phyloP scores from a whole-genome alignment of 2,888 invertebrate genomes.

The Glyphotaelius pellucidus region DNA sequence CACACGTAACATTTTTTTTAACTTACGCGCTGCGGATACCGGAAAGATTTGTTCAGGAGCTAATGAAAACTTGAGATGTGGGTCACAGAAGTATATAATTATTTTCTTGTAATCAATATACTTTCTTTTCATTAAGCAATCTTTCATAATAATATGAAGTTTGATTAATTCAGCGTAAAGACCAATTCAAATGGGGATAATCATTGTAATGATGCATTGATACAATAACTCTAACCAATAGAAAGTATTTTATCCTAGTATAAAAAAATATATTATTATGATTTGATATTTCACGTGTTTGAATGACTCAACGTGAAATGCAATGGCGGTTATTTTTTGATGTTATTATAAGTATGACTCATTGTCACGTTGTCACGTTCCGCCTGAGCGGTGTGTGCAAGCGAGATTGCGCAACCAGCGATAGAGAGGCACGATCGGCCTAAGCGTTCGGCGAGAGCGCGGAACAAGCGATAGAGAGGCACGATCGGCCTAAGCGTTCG shows the following conservation, averaged over 20 bases:
- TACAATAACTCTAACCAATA: background rate
- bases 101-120: conserved; percentile 31
- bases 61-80: conserved; percentile 14
- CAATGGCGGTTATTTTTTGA: too few species aligned
- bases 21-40: background rate
- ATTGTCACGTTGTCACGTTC: too few species aligned
- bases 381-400: too few species aligned
- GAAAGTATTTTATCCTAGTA: background rate
- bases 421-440: too few species aligned
- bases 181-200: background rate
- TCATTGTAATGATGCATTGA: background rate
- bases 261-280: background rate
- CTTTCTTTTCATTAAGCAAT: conserved; percentile 35
- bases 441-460: too few species aligned
- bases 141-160: background rate
- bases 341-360: too few species aligned
- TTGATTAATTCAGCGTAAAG: background rate
- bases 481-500: too few species aligned
- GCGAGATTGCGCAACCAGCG: too few species aligned
- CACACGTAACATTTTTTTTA: conserved; percentile 2
- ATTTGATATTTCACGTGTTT: background rate
- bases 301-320: background rate
- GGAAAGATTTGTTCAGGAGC: conserved; percentile 3
- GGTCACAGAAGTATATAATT: background rate
- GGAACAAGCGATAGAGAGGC: too few species aligned